phyloP scores from a whole-genome alignment of 2,888 invertebrate genomes.

The Cataglyphis cursor region DNA sequence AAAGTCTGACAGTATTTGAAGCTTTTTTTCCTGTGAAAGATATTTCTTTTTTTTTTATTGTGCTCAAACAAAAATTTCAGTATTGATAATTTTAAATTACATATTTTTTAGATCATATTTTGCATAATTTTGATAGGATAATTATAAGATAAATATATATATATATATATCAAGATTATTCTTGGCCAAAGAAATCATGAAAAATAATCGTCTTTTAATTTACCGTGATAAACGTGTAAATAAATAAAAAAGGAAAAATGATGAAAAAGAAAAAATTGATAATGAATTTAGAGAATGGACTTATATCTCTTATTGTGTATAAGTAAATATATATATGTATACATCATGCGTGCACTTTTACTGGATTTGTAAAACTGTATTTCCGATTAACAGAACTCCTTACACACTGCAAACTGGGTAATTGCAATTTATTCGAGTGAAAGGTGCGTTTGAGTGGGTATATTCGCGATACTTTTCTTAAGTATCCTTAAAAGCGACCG shows the following conservation, averaged over 20 bases:
- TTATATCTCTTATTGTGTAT: constrained; percentile 4
- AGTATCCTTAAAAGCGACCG: neutral
- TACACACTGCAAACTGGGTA: neutral
- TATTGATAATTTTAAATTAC: neutral
- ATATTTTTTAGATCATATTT: neutral
- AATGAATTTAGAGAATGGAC: neutral
- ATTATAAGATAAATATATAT: neutral
- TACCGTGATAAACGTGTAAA: neutral
- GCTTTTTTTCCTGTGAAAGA: neutral
- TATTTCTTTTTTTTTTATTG: neutral
- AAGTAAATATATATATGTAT: neutral
- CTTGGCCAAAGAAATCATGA: neutral
- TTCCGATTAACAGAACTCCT: neutral
- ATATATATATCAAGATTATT: neutral
- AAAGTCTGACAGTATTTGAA: neutral
- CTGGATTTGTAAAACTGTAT: neutral
- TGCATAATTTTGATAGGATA: neutral
- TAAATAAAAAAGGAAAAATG: neutral
- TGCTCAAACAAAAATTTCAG: neutral
- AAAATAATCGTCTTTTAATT: neutral
- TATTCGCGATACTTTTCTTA: neutral
- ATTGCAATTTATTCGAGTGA: neutral
- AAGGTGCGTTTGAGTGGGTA: neutral
- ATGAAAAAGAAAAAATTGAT: neutral
- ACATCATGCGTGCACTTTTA: neutral